phyloP scores from a whole-genome alignment of 2,113 vertebrate species.

The Corythaeola cristata region DNA sequence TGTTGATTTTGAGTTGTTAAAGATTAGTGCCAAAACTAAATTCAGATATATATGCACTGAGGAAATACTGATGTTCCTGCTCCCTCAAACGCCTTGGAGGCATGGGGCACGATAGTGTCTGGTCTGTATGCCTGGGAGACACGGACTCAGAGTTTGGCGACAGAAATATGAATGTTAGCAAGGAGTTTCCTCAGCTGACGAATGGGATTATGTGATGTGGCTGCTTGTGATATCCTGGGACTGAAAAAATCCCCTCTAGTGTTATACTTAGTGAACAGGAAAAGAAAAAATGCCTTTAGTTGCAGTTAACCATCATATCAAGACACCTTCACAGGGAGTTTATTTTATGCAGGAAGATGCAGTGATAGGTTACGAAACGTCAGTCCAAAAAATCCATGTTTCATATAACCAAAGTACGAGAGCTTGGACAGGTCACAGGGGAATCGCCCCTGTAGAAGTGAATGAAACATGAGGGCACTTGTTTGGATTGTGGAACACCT shows the following conservation, averaged over 20 bases:
- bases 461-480: accelerated
- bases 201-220: neutral
- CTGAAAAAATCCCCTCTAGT: neutral
- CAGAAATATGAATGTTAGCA: neutral
- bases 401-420: neutral
- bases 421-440: neutral
- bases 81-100: no score
- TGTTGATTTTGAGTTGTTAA: neutral
- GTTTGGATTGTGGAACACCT: neutral
- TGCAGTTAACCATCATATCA: neutral
- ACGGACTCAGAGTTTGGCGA: neutral
- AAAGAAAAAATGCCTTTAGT: neutral
- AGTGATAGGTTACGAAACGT: neutral
- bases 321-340: neutral
- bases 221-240: neutral
- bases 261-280: neutral
- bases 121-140: no score
- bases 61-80: no score
- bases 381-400: neutral
- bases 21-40: neutral
- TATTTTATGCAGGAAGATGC: neutral
- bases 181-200: neutral
- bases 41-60: neutral
- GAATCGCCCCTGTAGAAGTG: neutral
- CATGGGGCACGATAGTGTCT: no score